Percentiles rank a stretch among this genome's conserved stretches.
Evolutionary conservation across 1,140 invertebrate genomes (phyloP).

Genomic region (Carcinoscorpius rotundicauda): DNA sequence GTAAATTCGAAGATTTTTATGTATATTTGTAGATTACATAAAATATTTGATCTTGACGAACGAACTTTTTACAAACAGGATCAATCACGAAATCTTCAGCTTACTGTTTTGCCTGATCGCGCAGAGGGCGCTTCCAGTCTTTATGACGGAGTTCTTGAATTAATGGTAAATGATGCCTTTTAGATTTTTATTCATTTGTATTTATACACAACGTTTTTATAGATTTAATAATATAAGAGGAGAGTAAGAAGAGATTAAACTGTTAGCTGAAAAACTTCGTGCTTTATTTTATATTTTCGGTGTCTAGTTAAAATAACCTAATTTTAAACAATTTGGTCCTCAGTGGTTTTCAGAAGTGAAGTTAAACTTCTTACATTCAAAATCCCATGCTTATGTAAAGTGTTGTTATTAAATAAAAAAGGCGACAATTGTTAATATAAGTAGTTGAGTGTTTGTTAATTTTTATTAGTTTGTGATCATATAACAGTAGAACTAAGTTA

Average conservation of each 20-base stretch:
- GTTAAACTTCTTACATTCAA: too few relatives aligned
- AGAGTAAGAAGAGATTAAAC: background rate
- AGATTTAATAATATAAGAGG: background rate
- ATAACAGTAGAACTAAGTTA: too few relatives aligned
- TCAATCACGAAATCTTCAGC: conserved; percentile 26
- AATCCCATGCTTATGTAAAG: too few relatives aligned
- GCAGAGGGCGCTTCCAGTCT: conserved; percentile 41
- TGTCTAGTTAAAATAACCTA: background rate
- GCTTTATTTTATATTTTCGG: background rate
- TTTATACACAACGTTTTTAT: background rate
- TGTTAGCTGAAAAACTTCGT: background rate
- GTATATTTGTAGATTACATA: background rate
- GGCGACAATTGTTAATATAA: too few relatives aligned
- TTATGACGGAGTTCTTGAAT: conserved; percentile 39
- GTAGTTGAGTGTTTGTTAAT: too few relatives aligned
- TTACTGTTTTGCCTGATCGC: conserved; percentile 52
- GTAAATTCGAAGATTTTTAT: background rate
- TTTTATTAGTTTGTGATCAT: too few relatives aligned
- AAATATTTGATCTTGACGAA: background rate
- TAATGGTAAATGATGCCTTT: conserved; percentile 34
- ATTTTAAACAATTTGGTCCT: background rate
- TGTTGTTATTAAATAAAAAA: too few relatives aligned
- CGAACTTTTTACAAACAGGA: conserved; percentile 5
- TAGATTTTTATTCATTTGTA: background rate
- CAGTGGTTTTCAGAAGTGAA: background rate